Conservation (phyloP, 2,888 invertebrate species). For the Epistrophe eligans region DNA sequence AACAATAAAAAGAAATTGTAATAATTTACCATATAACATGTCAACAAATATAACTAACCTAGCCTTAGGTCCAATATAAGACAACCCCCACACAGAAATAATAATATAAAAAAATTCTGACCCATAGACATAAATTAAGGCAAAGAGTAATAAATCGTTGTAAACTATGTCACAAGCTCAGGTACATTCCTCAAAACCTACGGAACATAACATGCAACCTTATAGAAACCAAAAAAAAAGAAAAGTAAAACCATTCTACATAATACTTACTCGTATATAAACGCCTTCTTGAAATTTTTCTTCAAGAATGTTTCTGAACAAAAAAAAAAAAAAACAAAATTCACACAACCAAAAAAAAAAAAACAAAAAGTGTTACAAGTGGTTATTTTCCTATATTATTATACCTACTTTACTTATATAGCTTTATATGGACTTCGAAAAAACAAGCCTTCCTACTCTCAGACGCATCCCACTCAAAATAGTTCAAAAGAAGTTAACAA, state of each 20-base stretch:
- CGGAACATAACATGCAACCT: conserved; percentile 44
- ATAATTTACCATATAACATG: background rate
- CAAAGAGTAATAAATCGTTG: conserved; percentile 51
- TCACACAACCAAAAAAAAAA: background rate
- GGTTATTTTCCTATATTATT: conserved; percentile 33
- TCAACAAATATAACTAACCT: background rate
- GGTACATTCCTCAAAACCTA: conserved; percentile 54
- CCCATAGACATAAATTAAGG: conserved; percentile 38
- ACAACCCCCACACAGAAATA: background rate
- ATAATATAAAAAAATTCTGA: conserved; percentile 4
- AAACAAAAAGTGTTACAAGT: conserved; percentile 58
- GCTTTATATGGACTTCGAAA: conserved; percentile 31
- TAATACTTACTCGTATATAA: too few relatives aligned
- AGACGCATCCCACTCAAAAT: conserved; percentile 53
- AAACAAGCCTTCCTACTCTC: conserved; percentile 53
- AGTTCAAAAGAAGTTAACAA: conserved; percentile 20
- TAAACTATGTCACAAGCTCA: conserved; percentile 63
- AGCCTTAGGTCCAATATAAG: background rate
- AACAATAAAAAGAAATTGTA: background rate
- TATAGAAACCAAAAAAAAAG: conserved; percentile 18
- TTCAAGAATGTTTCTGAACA: conserved; percentile 13
- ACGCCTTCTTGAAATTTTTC: conserved; percentile 27
- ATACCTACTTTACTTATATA: background rate
- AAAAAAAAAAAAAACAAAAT: conserved; percentile 10
- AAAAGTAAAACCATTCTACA: conserved; percentile 34